These are phyloP conservation scores for Limanda limanda DNA, from an alignment of 2,113 vertebrate genomes.

Conservation along the genomic window DNA sequence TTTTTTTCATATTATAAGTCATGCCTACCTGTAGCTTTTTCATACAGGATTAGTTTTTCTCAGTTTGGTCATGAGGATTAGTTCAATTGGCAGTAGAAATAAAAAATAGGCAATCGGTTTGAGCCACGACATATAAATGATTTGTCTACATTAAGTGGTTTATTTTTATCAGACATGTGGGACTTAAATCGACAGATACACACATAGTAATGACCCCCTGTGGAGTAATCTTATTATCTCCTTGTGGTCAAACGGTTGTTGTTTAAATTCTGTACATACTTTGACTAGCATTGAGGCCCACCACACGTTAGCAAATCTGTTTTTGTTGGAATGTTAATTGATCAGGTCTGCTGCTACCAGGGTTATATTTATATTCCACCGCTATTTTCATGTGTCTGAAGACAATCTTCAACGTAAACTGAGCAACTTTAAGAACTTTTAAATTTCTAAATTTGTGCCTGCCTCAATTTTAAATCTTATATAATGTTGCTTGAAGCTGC, in stretches of 20 bases:
- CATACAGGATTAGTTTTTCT: not conserved
- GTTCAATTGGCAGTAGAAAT: not conserved
- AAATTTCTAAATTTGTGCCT: too few relatives aligned
- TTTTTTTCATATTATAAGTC: not conserved
- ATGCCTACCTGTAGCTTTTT: not conserved
- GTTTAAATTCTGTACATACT: not conserved
- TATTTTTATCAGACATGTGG: not conserved
- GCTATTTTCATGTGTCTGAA: not conserved
- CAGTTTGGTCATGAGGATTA: too few relatives aligned
- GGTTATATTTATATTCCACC: too few relatives aligned
- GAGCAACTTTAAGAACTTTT: too few relatives aligned
- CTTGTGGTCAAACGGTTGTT: not conserved
- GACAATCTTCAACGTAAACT: not conserved
- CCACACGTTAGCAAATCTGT: not conserved
- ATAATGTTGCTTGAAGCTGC: not conserved
- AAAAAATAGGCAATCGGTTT: not conserved
- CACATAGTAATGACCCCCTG: not conserved
- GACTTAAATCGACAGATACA: not conserved
- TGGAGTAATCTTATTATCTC: constrained; percentile 5
- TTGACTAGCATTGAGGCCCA: not conserved
- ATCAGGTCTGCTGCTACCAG: not conserved
- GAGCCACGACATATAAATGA: not conserved
- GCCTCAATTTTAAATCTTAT: not conserved
- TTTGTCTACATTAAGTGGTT: not conserved
- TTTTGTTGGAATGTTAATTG: not conserved